Base-by-base conservation (phyloP, 1,140 invertebrate genomes). In the Arctopsyche grandis region DNA sequence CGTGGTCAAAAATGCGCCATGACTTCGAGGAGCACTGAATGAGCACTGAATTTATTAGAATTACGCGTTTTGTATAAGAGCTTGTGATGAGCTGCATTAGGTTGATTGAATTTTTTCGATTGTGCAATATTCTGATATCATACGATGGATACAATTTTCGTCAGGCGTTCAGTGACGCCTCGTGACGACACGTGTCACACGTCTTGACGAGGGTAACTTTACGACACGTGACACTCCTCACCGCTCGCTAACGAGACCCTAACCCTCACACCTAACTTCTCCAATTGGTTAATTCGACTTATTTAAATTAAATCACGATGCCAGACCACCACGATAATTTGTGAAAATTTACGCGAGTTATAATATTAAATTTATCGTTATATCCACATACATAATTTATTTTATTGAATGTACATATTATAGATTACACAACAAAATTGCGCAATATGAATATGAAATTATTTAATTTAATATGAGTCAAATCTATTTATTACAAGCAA, bases 121-220 rank as follows among this genome's bases (percentile, higher is more conserved):
- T 52, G 48, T 52, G 48, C 48, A 52, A 52, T 52, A 52, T 52
- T 12, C 48, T 12, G 3, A 52, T 16, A 16, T 60, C 58, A 21
- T 19, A 60, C 14, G 63, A 9, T 66, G 21, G 21, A 26, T 29
- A 22, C 21, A 22, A 66, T 26, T 66, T 66, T 66, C 63, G 63
- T 66, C 22, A 22, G 19, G 24, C 21, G 63, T 24, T 24, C 9
- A n/a, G 1, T 4, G 48, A 16, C 48, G 48, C 48, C 48, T 52
- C 48, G 14, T 19, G 63, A 66, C 22, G 63, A 66, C 63, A 66
- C 63, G 63, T 66, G 63, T 66, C 63, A 66, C 56, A 60, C 63
- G 63, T 66, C 48, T 52, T 66, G 63, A 66, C 63, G 22, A 66
- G 63, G 63, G 63, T 66, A 66, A 66, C 58, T 21, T 60, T 22